phyloP scores from a whole-genome alignment of 2,888 invertebrate genomes.

The Eilema depressum region DNA sequence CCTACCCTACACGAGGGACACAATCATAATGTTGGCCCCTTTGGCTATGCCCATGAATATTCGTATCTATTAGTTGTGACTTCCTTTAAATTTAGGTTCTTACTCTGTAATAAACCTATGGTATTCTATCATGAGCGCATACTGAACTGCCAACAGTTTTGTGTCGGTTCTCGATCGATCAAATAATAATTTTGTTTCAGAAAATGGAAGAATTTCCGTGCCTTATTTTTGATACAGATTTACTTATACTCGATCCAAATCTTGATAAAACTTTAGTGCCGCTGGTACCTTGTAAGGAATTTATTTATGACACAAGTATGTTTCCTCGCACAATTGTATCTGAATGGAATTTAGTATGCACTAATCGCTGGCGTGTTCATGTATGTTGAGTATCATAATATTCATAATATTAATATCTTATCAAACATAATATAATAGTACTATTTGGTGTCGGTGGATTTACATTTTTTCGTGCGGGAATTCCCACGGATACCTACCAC shows the following conservation, averaged over 20 bases:
- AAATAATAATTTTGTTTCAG: constrained; percentile 51
- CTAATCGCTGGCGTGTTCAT: constrained; percentile 85
- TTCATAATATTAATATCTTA: background rate
- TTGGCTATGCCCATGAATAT: too few relatives aligned
- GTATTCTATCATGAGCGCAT: background rate
- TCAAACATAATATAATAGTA: background rate
- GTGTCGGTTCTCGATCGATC: background rate
- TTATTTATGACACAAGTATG: constrained; percentile 85
- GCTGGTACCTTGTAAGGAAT: constrained; percentile 69
- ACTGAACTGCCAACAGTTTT: background rate
- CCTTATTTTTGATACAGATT: constrained; percentile 77
- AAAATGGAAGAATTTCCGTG: constrained; percentile 74
- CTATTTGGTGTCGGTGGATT: too few relatives aligned
- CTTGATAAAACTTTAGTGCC: constrained; percentile 68
- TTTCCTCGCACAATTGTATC: constrained; percentile 89
- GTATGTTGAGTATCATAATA: constrained; percentile 54
- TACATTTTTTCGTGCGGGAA: too few relatives aligned
- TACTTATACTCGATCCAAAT: constrained; percentile 59
- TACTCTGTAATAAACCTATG: too few relatives aligned
- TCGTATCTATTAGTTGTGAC: too few relatives aligned
- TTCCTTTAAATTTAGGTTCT: too few relatives aligned
- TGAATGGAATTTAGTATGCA: constrained; percentile 89
- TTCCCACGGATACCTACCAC: too few relatives aligned
- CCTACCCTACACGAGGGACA: too few relatives aligned
- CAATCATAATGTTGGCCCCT: too few relatives aligned